Evolutionary conservation across 1,140 invertebrate species (phyloP).

Genomic region (Polypedilum pembai): DNA sequence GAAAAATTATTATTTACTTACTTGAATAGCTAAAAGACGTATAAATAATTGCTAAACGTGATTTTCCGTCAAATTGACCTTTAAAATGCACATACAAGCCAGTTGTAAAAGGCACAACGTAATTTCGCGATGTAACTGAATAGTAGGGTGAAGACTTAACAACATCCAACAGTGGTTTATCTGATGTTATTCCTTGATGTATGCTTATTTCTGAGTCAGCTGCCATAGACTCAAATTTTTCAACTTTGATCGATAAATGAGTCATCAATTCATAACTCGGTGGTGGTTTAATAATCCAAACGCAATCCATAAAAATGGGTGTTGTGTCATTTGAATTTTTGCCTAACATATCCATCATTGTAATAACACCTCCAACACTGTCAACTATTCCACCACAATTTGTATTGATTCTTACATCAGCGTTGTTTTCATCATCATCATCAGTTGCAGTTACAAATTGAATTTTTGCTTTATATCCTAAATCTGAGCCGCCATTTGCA

Average conservation of each 20-base stretch:
- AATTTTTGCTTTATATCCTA: slow-evolving; percentile 62
- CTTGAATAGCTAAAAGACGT: slow-evolving; percentile 66
- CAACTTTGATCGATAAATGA: slow-evolving; percentile 59
- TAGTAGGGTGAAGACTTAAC: slow-evolving; percentile 48
- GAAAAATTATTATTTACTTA: no score
- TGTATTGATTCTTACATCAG: neutral
- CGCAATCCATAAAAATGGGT: slow-evolving; percentile 55
- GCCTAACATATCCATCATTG: slow-evolving; percentile 67
- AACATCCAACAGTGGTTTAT: slow-evolving; percentile 50
- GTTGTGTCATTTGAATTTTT: slow-evolving; percentile 45
- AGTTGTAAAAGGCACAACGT: slow-evolving; percentile 52
- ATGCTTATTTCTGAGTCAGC: slow-evolving; percentile 54
- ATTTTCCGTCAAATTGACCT: slow-evolving; percentile 56
- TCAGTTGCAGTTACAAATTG: slow-evolving; percentile 51
- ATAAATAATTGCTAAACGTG: slow-evolving; percentile 60
- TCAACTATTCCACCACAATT: slow-evolving; percentile 67
- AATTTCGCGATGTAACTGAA: slow-evolving; percentile 49
- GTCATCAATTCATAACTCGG: slow-evolving; percentile 57
- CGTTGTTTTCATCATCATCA: slow-evolving; percentile 38
- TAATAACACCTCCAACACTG: slow-evolving; percentile 64
- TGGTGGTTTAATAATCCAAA: slow-evolving; percentile 63
- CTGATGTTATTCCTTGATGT: slow-evolving; percentile 59
- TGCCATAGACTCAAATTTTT: slow-evolving; percentile 57
- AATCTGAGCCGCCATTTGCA: slow-evolving; percentile 60
- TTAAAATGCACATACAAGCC: slow-evolving; percentile 63